Percentiles rank a stretch among this genome's conserved stretches.
These are phyloP conservation scores for Pinna nobilis DNA, from an alignment of 1,140 invertebrate genomes.

Conservation along the genomic window DNA sequence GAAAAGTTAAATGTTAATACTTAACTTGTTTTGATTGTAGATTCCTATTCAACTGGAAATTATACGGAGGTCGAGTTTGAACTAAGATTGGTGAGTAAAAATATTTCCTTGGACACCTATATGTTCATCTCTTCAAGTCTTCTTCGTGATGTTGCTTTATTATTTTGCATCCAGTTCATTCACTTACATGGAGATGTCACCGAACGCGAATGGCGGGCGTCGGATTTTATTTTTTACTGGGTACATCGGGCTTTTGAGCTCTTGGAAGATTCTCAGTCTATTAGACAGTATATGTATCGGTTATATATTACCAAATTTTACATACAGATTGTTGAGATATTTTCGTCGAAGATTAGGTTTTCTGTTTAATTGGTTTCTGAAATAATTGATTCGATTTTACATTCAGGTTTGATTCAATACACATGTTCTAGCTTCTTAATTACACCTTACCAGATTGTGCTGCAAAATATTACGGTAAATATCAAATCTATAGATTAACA, in stretches of 20 bases:
- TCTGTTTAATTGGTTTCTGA: too few species aligned
- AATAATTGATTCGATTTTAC: too few species aligned
- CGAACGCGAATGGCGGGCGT: neutral
- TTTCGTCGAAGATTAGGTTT: too few species aligned
- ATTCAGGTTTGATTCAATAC: neutral
- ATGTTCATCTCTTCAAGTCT: too few species aligned
- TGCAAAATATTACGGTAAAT: neutral
- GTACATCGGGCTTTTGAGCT: neutral
- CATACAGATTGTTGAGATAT: too few species aligned
- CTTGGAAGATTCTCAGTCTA: too few species aligned
- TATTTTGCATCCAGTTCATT: neutral
- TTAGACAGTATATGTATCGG: too few species aligned
- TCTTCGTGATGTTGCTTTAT: neutral
- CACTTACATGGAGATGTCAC: neutral
- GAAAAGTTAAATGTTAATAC: too few species aligned
- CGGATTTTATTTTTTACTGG: neutral
- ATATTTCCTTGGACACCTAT: neutral
- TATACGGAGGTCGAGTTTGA: constrained; percentile 24
- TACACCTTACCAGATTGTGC: neutral
- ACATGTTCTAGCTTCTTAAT: neutral
- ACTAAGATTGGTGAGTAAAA: constrained; percentile 6
- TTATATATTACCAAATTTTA: too few species aligned
- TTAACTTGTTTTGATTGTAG: constrained; percentile 14
- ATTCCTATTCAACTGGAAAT: constrained; percentile 14
- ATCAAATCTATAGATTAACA: neutral